Evolutionary conservation across 1,140 invertebrate genomes (phyloP), one percentile per base, ranked within the genome.

Genomic region (Diorhabda carinulata): DNA sequence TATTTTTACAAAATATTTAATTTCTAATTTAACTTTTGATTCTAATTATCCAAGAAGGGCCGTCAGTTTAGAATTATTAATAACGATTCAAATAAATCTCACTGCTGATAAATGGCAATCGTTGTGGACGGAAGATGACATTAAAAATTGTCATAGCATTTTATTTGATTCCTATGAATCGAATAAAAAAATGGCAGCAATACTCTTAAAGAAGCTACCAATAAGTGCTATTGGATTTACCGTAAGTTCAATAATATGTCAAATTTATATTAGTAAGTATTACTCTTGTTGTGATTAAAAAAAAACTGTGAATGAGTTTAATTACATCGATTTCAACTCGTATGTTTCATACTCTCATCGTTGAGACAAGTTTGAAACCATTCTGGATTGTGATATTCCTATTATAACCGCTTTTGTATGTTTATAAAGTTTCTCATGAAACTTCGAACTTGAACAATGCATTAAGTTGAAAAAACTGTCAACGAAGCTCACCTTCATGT

Each of bases 181-280:
- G 4, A 78, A 78, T 71, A 76, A 76, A 60, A 72, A 68, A 57
- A 73, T 78, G 72, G 73, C 73, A 6, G 70, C 74, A 3, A 68
- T 67, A n/a, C 43, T 78, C 4, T 66, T 78, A 8, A 70, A 70
- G 7, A 72, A 69, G 56, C 79, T 73, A 52, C 70, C 73, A 6
- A 66, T 72, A 3, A 52, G 70, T n/a, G 68, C 64, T 61, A 65
- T 77, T 5, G 74, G 73, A 60, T 76, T 79, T 61, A 69, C 66
- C 56, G 72, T 73, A 68, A 70, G 70, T 73, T 56, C 3, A 9
- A 25, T 25, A 25, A 25, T 25, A 25, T 25, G 25, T 1, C 0
- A 25, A 25, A 25, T 25, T 25, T 25, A 25, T 25, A 25, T 25
- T 25, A 25, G 25, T 25, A 25, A 25, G 25, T 25, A 25, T 25